Percentiles rank a stretch among this genome's conserved stretches.
Conservation (phyloP, 2,797 vertebrate species). For the Botia almorhae region DNA sequence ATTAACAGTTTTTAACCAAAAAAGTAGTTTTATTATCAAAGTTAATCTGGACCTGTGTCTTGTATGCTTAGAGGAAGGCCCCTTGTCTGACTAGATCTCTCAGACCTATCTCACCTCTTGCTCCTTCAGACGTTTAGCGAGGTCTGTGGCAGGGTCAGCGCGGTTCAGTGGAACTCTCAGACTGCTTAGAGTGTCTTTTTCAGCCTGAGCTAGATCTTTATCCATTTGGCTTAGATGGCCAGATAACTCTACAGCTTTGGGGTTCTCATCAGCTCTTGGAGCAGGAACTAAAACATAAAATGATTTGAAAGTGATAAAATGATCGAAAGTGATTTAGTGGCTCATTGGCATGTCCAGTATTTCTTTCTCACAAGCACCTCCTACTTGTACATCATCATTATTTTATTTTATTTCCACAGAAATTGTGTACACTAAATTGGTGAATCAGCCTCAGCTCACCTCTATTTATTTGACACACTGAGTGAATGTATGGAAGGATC, state of each 20-base stretch:
- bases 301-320: too few relatives aligned
- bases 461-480: background rate
- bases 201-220: slow-evolving; percentile 76
- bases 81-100: background rate
- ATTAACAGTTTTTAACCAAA: background rate
- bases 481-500: background rate
- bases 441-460: background rate
- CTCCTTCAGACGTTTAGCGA: slow-evolving; percentile 82
- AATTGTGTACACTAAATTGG: too few relatives aligned
- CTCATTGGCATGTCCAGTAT: background rate
- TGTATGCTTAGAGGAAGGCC: background rate
- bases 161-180: slow-evolving; percentile 84
- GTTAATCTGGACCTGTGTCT: too few relatives aligned
- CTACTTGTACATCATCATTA: background rate
- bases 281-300: slow-evolving; percentile 63
- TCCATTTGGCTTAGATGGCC: slow-evolving; percentile 81
- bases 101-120: slow-evolving; percentile 82
- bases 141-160: slow-evolving; percentile 78
- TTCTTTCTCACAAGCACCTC: background rate
- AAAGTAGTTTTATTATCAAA: background rate
- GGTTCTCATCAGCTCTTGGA: slow-evolving; percentile 70
- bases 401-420: too few relatives aligned
- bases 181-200: slow-evolving; percentile 79
- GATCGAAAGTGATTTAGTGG: background rate
- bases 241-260: slow-evolving; percentile 78